phyloP scores from a whole-genome alignment of 2,797 vertebrate genomes.

The Manis crassicaudata region DNA sequence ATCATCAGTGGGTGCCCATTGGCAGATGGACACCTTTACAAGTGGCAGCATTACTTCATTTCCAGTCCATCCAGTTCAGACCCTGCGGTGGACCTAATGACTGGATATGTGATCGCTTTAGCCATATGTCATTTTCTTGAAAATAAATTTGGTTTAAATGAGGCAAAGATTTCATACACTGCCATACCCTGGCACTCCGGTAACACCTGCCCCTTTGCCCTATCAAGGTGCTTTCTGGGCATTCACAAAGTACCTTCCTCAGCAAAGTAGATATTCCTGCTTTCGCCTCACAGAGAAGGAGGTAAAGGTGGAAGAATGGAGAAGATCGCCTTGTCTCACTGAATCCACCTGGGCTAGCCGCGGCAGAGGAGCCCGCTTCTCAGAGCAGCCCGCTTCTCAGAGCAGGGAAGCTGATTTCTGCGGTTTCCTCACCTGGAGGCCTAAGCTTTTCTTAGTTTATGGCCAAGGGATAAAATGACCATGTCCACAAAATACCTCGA shows the following conservation, averaged over 20 bases:
- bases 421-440: neutral
- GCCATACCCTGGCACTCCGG: neutral
- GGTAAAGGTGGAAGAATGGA: neutral
- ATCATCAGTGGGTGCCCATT: neutral
- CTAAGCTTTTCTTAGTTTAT: neutral
- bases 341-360: too few species aligned
- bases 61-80: neutral
- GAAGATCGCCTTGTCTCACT: neutral
- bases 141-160: slow-evolving; percentile 60
- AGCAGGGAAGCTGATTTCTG: neutral
- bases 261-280: neutral
- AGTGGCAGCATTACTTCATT: neutral
- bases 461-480: neutral
- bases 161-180: neutral
- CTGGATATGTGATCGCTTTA: slow-evolving; percentile 10
- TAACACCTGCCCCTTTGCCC: neutral
- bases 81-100: slow-evolving; percentile 20
- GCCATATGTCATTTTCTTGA: slow-evolving; percentile 49
- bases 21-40: neutral
- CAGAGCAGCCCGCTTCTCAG: neutral
- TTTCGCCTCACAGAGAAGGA: neutral
- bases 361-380: neutral
- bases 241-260: neutral
- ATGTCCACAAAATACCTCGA: neutral
- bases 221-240: neutral